These are phyloP conservation scores for Enteromius fasciolatus DNA, from an alignment of 2,797 vertebrate genomes.

Conservation along the genomic window DNA sequence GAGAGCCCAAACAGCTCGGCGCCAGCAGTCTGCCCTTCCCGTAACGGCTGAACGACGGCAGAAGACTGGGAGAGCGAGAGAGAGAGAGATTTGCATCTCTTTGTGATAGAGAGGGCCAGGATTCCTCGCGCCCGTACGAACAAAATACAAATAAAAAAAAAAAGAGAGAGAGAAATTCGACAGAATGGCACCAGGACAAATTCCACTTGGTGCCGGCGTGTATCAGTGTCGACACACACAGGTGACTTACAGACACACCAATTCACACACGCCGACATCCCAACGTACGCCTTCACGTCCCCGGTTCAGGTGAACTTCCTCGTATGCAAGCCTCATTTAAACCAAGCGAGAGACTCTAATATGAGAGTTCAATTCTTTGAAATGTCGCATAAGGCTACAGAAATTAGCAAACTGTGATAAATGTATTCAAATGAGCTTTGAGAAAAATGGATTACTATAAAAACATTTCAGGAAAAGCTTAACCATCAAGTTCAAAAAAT, in stretches of 20 bases:
- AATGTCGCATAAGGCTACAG: neutral
- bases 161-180: slow-evolving; percentile 59
- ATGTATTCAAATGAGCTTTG: neutral
- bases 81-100: slow-evolving; percentile 61
- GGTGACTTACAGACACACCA: slow-evolving; percentile 40
- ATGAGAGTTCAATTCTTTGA: neutral
- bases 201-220: slow-evolving; percentile 39
- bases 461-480: no score
- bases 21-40: slow-evolving; percentile 84
- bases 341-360: neutral
- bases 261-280: slow-evolving; percentile 10
- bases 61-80: slow-evolving; percentile 67
- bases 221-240: slow-evolving; percentile 44
- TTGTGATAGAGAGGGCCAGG: slow-evolving; percentile 44
- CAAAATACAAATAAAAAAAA: slow-evolving; percentile 34
- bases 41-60: slow-evolving; percentile 81
- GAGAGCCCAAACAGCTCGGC: slow-evolving; percentile 78
- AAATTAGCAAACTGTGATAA: neutral
- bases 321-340: slow-evolving; percentile 5
- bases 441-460: no score
- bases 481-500: no score
- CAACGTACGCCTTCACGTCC: neutral
- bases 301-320: slow-evolving; percentile 16
- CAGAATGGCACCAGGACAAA: slow-evolving; percentile 62
- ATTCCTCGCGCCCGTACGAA: slow-evolving; percentile 47